phyloP scores from a whole-genome alignment of 2,888 invertebrate genomes.

The Alentia gelatinosa region DNA sequence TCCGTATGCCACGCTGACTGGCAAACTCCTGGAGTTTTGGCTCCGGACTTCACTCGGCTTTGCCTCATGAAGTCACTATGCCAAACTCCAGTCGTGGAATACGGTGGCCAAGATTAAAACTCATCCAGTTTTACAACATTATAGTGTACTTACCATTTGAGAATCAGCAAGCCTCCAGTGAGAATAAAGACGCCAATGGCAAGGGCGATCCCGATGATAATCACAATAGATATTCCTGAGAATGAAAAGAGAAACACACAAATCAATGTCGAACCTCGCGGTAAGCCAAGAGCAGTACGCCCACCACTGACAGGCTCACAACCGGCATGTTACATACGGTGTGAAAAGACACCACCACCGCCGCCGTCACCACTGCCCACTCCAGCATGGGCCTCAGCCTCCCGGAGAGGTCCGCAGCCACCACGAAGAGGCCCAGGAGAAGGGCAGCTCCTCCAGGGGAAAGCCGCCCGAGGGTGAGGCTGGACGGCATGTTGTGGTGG shows the following conservation, averaged over 20 bases:
- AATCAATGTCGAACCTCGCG: neutral
- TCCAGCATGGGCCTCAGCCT: neutral
- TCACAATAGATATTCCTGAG: constrained; percentile 56
- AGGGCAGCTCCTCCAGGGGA: neutral
- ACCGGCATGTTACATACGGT: neutral
- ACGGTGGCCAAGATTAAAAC: too few species aligned
- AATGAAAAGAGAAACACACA: neutral
- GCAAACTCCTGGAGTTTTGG: too few species aligned
- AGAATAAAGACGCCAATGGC: constrained; percentile 54
- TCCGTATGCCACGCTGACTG: too few species aligned
- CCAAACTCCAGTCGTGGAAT: too few species aligned
- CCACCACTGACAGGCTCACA: neutral
- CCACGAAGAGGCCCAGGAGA: neutral
- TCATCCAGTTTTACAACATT: too few species aligned
- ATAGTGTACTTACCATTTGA: constrained; percentile 37
- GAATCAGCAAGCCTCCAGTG: constrained; percentile 37
- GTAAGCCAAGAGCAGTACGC: neutral
- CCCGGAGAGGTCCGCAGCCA: neutral
- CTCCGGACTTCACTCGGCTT: too few species aligned
- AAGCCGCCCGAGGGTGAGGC: neutral
- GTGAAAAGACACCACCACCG: neutral
- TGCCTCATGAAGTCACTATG: too few species aligned
- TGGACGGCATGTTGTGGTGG: neutral
- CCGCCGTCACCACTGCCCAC: neutral
- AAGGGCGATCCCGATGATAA: constrained; percentile 55